Percentiles rank a stretch among this genome's conserved stretches.
phyloP scores from a whole-genome alignment of 2,113 vertebrate genomes.

The Balaeniceps rex region DNA sequence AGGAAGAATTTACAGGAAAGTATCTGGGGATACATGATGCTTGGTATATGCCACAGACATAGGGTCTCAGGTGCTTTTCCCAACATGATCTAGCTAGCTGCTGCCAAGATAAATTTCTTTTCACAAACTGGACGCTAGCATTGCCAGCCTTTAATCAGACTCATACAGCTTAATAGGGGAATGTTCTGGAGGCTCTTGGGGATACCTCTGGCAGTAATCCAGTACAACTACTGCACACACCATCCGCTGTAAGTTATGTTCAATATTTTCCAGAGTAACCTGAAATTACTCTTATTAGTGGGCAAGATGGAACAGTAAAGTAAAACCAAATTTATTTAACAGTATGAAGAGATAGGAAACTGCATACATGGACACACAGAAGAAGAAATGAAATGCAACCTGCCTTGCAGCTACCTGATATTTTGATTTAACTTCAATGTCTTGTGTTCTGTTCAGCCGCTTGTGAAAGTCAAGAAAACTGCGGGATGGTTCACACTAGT shows the following conservation, averaged over 20 bases:
- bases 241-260: background rate
- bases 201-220: slow-evolving; percentile 19
- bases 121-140: background rate
- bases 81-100: background rate
- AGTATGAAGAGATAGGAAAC: background rate
- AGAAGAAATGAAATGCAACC: background rate
- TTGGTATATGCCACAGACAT: background rate
- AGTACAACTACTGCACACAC: background rate
- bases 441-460: background rate
- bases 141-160: slow-evolving; percentile 35
- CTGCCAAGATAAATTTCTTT: slow-evolving; percentile 39
- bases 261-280: slow-evolving; percentile 31
- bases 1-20: slow-evolving; percentile 5
- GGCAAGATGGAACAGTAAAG: background rate
- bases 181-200: slow-evolving; percentile 18
- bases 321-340: background rate
- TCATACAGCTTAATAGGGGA: slow-evolving; percentile 8
- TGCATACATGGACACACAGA: background rate
- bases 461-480: background rate
- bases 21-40: background rate
- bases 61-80: slow-evolving; percentile 34
- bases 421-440: background rate
- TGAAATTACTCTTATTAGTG: slow-evolving; percentile 17
- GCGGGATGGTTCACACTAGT: background rate
- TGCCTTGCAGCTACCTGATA: background rate